These are phyloP conservation scores for Corythoichthys intestinalis DNA, from an alignment of 2,113 vertebrate genomes.

Conservation along the genomic window DNA sequence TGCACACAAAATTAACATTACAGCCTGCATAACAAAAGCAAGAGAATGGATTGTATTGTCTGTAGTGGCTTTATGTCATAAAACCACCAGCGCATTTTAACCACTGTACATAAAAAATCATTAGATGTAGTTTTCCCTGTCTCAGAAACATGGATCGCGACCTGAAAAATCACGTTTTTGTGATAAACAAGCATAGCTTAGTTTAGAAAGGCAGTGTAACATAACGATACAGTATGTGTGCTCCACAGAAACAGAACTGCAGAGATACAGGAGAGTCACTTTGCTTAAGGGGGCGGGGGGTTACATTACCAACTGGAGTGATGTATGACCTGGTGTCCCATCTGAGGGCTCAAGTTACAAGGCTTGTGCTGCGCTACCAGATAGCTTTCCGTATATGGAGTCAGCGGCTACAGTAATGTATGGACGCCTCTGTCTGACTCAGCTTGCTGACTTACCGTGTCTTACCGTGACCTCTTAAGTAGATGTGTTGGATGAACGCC, in stretches of 20 bases:
- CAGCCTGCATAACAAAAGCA: too few relatives aligned
- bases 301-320: slow-evolving; percentile 62
- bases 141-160: background rate
- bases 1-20: too few relatives aligned
- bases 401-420: slow-evolving; percentile 67
- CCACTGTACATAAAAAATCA: too few relatives aligned
- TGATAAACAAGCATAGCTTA: slow-evolving; percentile 36
- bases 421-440: slow-evolving; percentile 71
- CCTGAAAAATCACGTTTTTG: slow-evolving; percentile 22
- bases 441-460: slow-evolving; percentile 53
- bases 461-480: slow-evolving; percentile 62
- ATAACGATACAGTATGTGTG: slow-evolving; percentile 45
- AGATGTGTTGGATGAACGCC: slow-evolving; percentile 42
- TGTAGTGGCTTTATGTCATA: too few relatives aligned
- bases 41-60: too few relatives aligned
- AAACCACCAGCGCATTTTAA: too few relatives aligned
- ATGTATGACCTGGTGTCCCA: slow-evolving; percentile 70
- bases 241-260: slow-evolving; percentile 53
- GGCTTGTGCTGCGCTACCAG: slow-evolving; percentile 62
- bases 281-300: slow-evolving; percentile 38
- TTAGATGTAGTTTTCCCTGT: too few relatives aligned
- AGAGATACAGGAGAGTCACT: slow-evolving; percentile 58
- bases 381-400: slow-evolving; percentile 64
- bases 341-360: slow-evolving; percentile 68
- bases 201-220: slow-evolving; percentile 47